Percentiles rank a stretch among this genome's conserved stretches.
Conservation (phyloP, 2,113 vertebrate species). For the human region DNA sequence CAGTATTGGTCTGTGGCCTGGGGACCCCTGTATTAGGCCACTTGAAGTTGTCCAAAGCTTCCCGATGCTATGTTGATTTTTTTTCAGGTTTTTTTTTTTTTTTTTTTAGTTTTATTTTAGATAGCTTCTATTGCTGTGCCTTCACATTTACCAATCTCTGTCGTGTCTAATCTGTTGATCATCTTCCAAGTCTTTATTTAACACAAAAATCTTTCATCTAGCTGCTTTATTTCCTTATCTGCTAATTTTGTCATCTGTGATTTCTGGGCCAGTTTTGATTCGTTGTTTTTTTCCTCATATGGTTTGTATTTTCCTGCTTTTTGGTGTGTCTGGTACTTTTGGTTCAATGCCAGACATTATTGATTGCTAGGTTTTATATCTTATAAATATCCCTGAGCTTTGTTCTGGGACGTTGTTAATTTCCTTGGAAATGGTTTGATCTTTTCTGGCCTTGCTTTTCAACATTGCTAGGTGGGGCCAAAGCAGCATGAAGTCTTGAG, state of each 20-base stretch:
- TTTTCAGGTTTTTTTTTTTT: too few species aligned
- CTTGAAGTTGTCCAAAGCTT: not conserved
- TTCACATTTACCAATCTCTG: not conserved
- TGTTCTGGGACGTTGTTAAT: not conserved
- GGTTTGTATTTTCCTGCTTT: not conserved
- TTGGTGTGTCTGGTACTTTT: not conserved
- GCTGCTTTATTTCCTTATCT: not conserved
- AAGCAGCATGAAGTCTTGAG: not conserved
- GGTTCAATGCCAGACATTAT: not conserved
- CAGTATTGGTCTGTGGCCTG: too few species aligned
- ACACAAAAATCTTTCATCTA: accelerated
- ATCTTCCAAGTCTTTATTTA: not conserved
- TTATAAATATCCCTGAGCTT: not conserved
- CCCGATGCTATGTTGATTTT: accelerated
- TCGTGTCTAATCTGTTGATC: accelerated
- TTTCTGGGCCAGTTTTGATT: not conserved
- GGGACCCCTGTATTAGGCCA: not conserved
- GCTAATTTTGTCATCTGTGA: not conserved
- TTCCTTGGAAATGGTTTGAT: not conserved
- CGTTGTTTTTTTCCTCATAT: not conserved
- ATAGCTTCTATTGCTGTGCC: not conserved
- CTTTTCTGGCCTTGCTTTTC: not conserved
- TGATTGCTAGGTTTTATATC: not conserved
- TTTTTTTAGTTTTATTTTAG: not conserved
- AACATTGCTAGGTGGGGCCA: not conserved